Evolutionary conservation across 2,797 vertebrate genomes (phyloP).

Genomic region (Tadarida brasiliensis): DNA sequence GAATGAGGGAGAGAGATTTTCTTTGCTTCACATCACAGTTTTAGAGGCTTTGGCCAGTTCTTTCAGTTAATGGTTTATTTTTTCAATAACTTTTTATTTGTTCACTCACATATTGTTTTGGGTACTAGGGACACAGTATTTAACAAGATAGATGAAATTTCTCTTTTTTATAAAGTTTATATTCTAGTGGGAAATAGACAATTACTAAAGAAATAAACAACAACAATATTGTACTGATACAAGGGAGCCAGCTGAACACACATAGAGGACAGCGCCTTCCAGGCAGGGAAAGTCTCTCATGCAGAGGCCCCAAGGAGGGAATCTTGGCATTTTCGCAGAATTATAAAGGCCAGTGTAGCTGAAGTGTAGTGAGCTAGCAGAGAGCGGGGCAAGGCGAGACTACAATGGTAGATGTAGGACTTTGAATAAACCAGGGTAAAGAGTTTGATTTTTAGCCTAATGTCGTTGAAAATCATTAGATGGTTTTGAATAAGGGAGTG

Average conservation of each 20-base stretch:
- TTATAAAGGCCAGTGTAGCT: not conserved
- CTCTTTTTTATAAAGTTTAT: slow-evolving; percentile 23
- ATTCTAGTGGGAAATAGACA: slow-evolving; percentile 16
- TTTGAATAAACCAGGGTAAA: not conserved
- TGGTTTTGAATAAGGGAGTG: not conserved
- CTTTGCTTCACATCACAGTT: slow-evolving; percentile 18
- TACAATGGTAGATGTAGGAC: not conserved
- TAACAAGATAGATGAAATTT: slow-evolving; percentile 14
- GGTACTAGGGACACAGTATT: not conserved
- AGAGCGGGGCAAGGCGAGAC: not conserved
- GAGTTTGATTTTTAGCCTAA: not conserved
- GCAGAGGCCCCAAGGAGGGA: not conserved
- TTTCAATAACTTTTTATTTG: slow-evolving; percentile 16
- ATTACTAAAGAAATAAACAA: slow-evolving; percentile 16
- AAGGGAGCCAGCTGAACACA: not conserved
- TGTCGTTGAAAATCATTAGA: not conserved
- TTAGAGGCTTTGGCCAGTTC: not conserved
- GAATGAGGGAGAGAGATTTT: not conserved
- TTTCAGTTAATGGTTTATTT: slow-evolving; percentile 49
- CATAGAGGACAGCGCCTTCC: not conserved
- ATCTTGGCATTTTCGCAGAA: not conserved
- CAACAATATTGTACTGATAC: not conserved
- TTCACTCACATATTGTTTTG: slow-evolving; percentile 8
- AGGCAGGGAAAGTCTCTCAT: not conserved
- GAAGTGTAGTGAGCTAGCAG: not conserved